Base-by-base conservation (phyloP, 2,797 vertebrate genomes). In the Danio tinwini region DNA sequence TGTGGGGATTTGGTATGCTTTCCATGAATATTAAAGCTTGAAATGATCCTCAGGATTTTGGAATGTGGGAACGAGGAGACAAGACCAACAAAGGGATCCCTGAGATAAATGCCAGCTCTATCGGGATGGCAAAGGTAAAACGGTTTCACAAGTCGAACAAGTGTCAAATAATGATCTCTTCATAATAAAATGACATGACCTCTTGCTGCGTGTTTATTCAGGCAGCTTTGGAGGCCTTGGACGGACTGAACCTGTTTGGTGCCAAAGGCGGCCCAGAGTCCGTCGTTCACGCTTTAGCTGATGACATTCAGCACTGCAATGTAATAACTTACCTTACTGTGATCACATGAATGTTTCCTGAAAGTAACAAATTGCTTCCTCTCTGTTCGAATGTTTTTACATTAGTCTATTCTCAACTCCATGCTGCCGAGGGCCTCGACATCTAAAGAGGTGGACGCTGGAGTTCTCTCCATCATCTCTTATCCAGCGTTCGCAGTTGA, bases 61-160 rank as follows among this genome's bases (percentile, higher is more conserved):
- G 97, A 76, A 99, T 98, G 94, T 99, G 97, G 97, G 98, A 99
- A 84, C 93, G 97, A 40, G 97, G 97, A 70, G 97, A 99, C 90
- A 99, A 99, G 92, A 99, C 97, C 3, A 99, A 99, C 89, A 95
- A 96, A 88, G 98, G 97, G 40, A 99, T 99, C 88, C 95, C 96
- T 0, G 98, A 99, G 88, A 85, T 99, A 69, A 99, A 99, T 56
- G 97, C 94, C 74, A 99, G 98, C 91, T 99, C 98, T 0, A 93
- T 99, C 0, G 98, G 97, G 88, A 98, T 96, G 93, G 98, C 97
- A 58, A 99, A 99, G 96, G 98, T 98, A 78, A 92, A 19, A 76
- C 14, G 10, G n/a, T 70, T 37, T 69, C 17, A 53, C 17, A 56
- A 44, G 49, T 52, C 17, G 5, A 56, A 12, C 29, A 62, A 65